Conservation (phyloP, 2,113 vertebrate genomes). For the Actinemys pallida region DNA sequence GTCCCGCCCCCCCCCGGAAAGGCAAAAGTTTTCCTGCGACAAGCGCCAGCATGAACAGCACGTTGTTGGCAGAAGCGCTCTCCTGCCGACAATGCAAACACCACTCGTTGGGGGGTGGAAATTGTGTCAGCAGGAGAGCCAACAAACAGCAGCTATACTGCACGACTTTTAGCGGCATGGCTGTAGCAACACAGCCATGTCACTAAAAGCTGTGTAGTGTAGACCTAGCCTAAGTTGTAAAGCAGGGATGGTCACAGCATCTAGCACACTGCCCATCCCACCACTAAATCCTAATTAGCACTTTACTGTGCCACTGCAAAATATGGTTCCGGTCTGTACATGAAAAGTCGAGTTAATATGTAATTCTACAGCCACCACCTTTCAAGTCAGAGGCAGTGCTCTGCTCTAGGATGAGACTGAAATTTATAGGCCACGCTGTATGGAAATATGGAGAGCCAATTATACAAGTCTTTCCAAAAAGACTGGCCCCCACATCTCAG, state of each 20-base stretch:
- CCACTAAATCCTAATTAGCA: background rate
- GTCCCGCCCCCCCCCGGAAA: rapidly evolving
- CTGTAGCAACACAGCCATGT: no score
- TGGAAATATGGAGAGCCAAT: background rate
- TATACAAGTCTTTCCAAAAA: background rate
- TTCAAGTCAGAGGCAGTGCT: background rate
- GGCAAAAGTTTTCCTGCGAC: no score
- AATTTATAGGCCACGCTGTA: background rate
- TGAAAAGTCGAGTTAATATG: background rate
- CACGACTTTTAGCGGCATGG: rapidly evolving
- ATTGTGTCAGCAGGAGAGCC: no score
- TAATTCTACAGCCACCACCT: background rate
- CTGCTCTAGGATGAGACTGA: background rate
- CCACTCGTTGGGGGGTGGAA: no score
- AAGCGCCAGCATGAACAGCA: no score
- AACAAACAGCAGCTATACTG: no score
- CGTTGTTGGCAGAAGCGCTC: no score
- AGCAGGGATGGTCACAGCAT: background rate
- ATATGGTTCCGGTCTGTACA: background rate
- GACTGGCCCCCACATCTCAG: background rate
- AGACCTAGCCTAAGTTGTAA: background rate
- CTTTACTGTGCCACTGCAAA: background rate
- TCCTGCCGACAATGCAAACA: no score
- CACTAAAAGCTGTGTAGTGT: no score
- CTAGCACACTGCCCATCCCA: background rate